These are phyloP conservation scores for Drosophila pallidifrons DNA, from an alignment of 1,140 invertebrate species.

Conservation along the genomic window DNA sequence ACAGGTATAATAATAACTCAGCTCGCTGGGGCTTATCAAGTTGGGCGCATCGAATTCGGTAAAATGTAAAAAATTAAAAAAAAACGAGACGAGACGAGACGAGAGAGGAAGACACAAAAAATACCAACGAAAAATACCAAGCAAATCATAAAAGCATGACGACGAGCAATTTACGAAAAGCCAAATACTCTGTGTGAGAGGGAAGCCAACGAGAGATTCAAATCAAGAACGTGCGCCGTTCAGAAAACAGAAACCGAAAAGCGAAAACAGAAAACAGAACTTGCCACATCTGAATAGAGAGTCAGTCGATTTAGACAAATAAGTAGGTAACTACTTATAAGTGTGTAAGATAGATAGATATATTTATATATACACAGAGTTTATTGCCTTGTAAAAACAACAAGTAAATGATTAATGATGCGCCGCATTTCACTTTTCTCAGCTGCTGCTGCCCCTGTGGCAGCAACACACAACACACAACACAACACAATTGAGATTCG, in stretches of 20 bases:
- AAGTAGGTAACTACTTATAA: slow-evolving; percentile 57
- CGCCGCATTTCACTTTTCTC: slow-evolving; percentile 68
- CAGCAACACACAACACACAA: not conserved
- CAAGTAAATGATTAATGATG: slow-evolving; percentile 82
- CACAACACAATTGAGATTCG: slow-evolving; percentile 27
- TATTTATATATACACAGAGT: slow-evolving; percentile 4
- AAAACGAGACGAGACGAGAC: slow-evolving; percentile 5
- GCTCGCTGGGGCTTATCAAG: slow-evolving; percentile 69
- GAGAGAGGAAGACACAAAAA: slow-evolving; percentile 11
- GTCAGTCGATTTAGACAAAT: slow-evolving; percentile 46
- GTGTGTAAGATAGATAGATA: slow-evolving; percentile 6
- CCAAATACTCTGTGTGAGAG: slow-evolving; percentile 56
- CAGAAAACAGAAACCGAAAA: slow-evolving; percentile 21
- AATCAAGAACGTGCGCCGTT: slow-evolving; percentile 76
- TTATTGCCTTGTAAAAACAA: slow-evolving; percentile 62
- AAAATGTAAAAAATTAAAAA: slow-evolving; percentile 44
- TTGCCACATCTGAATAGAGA: slow-evolving; percentile 34
- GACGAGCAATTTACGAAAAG: slow-evolving; percentile 78
- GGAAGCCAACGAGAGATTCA: slow-evolving; percentile 54
- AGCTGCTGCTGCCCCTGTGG: slow-evolving; percentile 21
- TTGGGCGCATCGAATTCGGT: slow-evolving; percentile 78
- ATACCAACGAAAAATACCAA: slow-evolving; percentile 71
- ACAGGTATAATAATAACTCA: slow-evolving; percentile 72
- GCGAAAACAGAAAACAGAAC: not conserved
- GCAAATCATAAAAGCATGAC: slow-evolving; percentile 83